A percentile compares a stretch with the other conserved stretches of the same genome.
Evolutionary conservation across 2,113 vertebrate species (phyloP).

Genomic region (Noctilio leporinus): DNA sequence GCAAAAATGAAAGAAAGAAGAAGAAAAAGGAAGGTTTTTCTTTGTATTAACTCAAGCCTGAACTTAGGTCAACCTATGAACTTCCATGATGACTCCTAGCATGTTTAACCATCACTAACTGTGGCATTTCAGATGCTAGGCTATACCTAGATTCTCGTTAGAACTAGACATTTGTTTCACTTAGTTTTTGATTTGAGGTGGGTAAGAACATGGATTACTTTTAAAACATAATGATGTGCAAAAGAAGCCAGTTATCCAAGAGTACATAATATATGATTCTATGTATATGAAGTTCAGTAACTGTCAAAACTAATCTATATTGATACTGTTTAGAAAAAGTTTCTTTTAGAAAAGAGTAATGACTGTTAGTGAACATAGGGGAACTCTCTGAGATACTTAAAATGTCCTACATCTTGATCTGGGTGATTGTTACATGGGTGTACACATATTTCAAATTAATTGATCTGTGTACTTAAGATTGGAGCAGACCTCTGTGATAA

Average conservation of each 20-base stretch:
- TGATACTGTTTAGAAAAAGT: background rate
- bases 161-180: background rate
- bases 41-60: background rate
- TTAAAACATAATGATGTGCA: background rate
- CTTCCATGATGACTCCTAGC: background rate
- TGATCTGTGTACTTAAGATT: background rate
- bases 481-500: background rate
- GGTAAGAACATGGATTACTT: background rate
- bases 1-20: background rate
- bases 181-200: background rate
- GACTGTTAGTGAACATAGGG: background rate
- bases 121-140: background rate
- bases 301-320: background rate
- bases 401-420: background rate
- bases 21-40: background rate
- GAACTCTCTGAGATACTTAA: background rate
- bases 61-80: background rate
- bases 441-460: background rate
- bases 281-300: conserved; percentile 1
- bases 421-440: background rate
- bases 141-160: background rate
- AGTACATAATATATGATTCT: background rate
- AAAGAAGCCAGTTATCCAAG: background rate
- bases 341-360: background rate
- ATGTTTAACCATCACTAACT: background rate